Evolutionary conservation across 2,113 vertebrate genomes (phyloP).

Genomic region (Petrocephalus zakoni): DNA sequence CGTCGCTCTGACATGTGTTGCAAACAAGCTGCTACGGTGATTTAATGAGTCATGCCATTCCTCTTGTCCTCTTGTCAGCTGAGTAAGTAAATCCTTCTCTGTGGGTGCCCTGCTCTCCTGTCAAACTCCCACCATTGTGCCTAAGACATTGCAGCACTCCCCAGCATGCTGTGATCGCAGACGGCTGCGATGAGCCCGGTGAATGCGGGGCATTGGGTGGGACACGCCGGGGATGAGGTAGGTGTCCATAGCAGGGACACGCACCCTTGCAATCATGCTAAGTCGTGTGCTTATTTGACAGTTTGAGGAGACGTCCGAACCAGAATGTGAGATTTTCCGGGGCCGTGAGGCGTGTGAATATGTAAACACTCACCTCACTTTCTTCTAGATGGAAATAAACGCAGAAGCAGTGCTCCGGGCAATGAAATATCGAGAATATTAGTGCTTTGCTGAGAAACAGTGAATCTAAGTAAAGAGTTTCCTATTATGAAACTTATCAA

Average conservation of each 20-base stretch:
- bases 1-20: conserved; percentile 10
- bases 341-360: background rate
- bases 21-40: background rate
- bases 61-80: conserved; percentile 13
- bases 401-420: background rate
- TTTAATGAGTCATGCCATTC: background rate
- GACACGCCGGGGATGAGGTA: background rate
- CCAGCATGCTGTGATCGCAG: too few species aligned
- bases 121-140: background rate
- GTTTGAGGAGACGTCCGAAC: background rate
- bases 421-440: background rate
- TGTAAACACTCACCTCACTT: background rate
- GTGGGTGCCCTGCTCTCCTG: background rate
- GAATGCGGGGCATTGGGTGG: background rate
- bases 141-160: background rate
- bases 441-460: background rate
- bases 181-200: background rate
- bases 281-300: background rate
- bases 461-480: background rate
- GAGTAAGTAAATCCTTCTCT: background rate
- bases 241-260: background rate
- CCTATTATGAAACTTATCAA: background rate
- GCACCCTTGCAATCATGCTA: background rate
- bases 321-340: background rate
- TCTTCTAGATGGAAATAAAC: background rate